Conservation (phyloP, 1,140 invertebrate species). For the Mylabris phalerata region DNA sequence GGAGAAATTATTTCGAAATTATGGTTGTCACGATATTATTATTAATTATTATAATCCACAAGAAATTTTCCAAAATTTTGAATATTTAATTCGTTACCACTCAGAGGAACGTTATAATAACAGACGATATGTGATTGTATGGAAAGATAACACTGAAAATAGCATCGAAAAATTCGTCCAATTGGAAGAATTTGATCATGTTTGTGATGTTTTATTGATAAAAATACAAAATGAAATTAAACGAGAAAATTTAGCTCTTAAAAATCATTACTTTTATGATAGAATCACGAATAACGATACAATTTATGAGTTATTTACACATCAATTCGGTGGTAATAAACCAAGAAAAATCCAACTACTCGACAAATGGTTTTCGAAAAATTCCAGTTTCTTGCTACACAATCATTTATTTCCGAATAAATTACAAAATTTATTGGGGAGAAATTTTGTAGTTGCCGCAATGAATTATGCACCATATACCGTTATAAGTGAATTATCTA, state of each 20-base stretch:
- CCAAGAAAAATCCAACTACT: conserved; percentile 4
- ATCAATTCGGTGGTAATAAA: conserved; percentile 11
- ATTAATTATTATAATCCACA: background rate
- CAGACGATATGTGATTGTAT: conserved; percentile 10
- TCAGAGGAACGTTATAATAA: conserved; percentile 9
- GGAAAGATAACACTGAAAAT: background rate
- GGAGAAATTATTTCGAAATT: conserved; percentile 6
- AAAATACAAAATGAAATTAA: background rate
- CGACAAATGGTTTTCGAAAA: conserved; percentile 16
- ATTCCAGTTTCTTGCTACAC: conserved; percentile 13
- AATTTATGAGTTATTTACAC: conserved; percentile 10
- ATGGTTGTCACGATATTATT: conserved; percentile 15
- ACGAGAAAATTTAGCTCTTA: too few species aligned
- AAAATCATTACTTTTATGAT: too few species aligned
- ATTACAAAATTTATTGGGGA: background rate
- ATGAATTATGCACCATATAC: conserved; percentile 18
- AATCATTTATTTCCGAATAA: conserved; percentile 19
- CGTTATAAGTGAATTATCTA: conserved; percentile 7
- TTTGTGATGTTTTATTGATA: background rate
- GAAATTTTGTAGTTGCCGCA: conserved; percentile 11
- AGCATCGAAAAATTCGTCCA: background rate
- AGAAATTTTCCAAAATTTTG: conserved; percentile 9
- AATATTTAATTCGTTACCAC: conserved; percentile 5
- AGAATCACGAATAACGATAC: background rate
- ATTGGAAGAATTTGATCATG: conserved; percentile 8